Evolutionary conservation across 2,797 vertebrate species (phyloP).

Genomic region (Sphenodon punctatus): DNA sequence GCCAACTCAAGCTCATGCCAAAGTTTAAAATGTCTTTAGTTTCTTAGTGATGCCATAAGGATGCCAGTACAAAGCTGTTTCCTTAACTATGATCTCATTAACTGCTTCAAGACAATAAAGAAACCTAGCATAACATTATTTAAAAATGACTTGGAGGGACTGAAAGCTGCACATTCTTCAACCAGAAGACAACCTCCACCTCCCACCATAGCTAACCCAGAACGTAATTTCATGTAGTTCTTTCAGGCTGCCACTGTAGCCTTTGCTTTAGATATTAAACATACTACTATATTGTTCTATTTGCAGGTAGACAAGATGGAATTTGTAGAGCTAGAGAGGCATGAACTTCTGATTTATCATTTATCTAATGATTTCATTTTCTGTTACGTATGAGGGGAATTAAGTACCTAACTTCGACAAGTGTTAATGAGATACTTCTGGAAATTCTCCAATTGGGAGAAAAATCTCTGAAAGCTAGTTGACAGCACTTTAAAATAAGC

Average conservation of each 20-base stretch:
- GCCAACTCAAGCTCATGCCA: too few relatives aligned
- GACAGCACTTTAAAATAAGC: not conserved
- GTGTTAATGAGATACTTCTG: not conserved
- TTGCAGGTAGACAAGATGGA: not conserved
- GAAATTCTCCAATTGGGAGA: not conserved
- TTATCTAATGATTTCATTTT: not conserved
- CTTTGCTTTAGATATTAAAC: not conserved
- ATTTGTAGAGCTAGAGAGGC: not conserved
- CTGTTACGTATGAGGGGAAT: not conserved
- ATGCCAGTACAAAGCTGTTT: too few relatives aligned
- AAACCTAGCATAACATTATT: not conserved
- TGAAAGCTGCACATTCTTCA: not conserved
- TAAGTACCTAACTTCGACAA: not conserved
- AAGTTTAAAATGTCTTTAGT: too few relatives aligned
- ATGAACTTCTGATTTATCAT: not conserved
- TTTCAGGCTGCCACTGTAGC: not conserved
- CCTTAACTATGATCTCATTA: too few relatives aligned
- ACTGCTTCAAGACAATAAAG: too few relatives aligned
- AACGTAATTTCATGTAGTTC: not conserved
- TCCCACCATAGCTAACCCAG: not conserved
- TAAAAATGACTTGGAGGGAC: not conserved
- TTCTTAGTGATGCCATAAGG: too few relatives aligned
- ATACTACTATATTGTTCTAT: not conserved
- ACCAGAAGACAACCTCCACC: not conserved
- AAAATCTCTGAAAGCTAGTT: not conserved